phyloP scores from a whole-genome alignment of 2,888 invertebrate genomes.

The Uloborus plumipes region DNA sequence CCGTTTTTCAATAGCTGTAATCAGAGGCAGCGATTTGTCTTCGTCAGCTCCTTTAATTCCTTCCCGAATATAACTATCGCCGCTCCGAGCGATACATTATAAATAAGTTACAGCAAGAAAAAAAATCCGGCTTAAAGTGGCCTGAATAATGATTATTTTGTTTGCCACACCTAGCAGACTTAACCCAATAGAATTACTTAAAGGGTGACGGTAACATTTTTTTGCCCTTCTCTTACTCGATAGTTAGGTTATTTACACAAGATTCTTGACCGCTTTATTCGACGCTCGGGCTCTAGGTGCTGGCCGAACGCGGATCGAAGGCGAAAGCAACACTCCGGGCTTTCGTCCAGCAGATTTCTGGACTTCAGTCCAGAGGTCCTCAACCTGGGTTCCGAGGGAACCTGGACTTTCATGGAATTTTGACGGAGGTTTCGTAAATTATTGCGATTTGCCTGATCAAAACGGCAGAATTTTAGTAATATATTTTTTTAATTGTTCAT shows the following conservation, averaged over 20 bases:
- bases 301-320: too few relatives aligned
- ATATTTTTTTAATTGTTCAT: too few relatives aligned
- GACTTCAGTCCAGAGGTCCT: too few relatives aligned
- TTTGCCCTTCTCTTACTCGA: constrained; percentile 8
- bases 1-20: constrained; percentile 44
- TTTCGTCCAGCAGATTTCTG: too few relatives aligned
- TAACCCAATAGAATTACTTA: constrained; percentile 58
- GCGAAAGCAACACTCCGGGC: too few relatives aligned
- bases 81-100: constrained; percentile 39
- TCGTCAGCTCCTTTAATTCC: constrained; percentile 41
- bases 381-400: too few relatives aligned
- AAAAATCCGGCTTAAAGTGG: constrained; percentile 25
- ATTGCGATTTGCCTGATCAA: too few relatives aligned
- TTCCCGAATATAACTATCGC: constrained; percentile 10
- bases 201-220: constrained; percentile 30
- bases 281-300: too few relatives aligned
- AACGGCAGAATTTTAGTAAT: too few relatives aligned
- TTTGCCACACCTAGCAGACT: constrained; percentile 23
- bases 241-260: constrained; percentile 33
- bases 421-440: too few relatives aligned
- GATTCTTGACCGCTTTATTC: constrained; percentile 36
- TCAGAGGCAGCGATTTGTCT: constrained; percentile 53
- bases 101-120: constrained; percentile 27
- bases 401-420: too few relatives aligned
- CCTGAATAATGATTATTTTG: constrained; percentile 36